Evolutionary conservation across 2,797 vertebrate genomes (phyloP).

Genomic region (Urosaurus nigricauda): DNA sequence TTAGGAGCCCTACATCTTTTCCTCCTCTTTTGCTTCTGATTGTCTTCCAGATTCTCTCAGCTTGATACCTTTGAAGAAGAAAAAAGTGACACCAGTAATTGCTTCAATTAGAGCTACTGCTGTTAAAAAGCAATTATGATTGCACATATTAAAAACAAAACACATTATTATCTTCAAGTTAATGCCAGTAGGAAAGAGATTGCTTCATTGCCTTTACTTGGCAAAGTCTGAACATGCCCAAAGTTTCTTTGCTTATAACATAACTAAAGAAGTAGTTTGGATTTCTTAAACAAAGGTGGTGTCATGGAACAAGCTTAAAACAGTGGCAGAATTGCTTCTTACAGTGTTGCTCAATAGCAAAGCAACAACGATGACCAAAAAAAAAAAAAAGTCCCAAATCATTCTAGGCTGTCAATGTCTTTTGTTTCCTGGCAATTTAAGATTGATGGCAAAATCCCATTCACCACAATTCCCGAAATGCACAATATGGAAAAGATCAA

Average conservation of each 20-base stretch:
- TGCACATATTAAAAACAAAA: conserved; percentile 18
- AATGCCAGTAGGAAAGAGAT: not conserved
- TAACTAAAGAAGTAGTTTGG: not conserved
- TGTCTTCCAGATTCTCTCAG: conserved; percentile 15
- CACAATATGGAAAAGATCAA: conserved; percentile 14
- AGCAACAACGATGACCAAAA: not conserved
- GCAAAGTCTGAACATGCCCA: not conserved
- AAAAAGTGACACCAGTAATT: conserved; percentile 24
- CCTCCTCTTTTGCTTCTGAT: conserved; percentile 12
- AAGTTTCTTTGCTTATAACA: not conserved
- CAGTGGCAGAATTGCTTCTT: not conserved
- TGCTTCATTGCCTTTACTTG: not conserved
- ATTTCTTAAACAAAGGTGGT: not conserved
- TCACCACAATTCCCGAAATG: not conserved
- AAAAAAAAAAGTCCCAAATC: not conserved
- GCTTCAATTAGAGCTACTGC: conserved; percentile 32
- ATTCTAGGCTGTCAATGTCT: not conserved
- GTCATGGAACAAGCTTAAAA: not conserved
- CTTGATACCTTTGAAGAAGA: not conserved
- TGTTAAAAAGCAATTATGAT: conserved; percentile 41
- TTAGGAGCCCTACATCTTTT: not conserved
- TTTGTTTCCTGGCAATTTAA: not conserved
- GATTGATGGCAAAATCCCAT: not conserved
- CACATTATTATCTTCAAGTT: conserved; percentile 23
- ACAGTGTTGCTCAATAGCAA: not conserved